These are phyloP conservation scores for Neuroscelio doddi DNA, from an alignment of 2,888 invertebrate species.

Conservation along the genomic window DNA sequence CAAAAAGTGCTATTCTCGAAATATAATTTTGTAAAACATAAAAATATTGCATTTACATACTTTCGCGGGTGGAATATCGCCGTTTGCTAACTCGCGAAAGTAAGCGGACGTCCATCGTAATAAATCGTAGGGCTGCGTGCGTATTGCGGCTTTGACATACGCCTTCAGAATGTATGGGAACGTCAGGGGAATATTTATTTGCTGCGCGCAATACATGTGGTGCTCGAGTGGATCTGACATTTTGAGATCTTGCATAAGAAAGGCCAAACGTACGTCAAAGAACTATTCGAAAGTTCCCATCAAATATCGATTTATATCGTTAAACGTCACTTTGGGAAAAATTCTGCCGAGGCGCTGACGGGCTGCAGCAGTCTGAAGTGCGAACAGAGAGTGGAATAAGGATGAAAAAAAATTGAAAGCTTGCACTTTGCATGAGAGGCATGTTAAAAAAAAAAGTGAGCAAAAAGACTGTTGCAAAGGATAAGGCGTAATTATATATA, in stretches of 20 bases:
- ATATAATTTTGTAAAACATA: too few relatives aligned
- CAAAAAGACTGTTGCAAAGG: too few relatives aligned
- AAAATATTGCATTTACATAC: constrained; percentile 63
- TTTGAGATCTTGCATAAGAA: constrained; percentile 31
- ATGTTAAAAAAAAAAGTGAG: too few relatives aligned
- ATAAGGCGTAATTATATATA: too few relatives aligned
- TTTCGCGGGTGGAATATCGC: constrained; percentile 85
- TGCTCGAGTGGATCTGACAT: constrained; percentile 72
- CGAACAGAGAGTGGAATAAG: neutral
- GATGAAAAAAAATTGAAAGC: constrained; percentile 9
- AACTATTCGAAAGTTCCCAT: constrained; percentile 9
- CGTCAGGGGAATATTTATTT: constrained; percentile 87
- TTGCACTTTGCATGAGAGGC: neutral
- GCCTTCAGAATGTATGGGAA: constrained; percentile 87
- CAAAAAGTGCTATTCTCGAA: too few relatives aligned
- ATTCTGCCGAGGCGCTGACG: neutral
- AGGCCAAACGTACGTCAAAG: constrained; percentile 7
- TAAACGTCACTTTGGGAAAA: constrained; percentile 4
- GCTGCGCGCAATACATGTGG: constrained; percentile 87
- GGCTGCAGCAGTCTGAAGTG: neutral
- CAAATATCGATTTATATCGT: constrained; percentile 16
- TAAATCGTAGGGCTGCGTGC: constrained; percentile 90
- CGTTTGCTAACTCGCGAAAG: constrained; percentile 84
- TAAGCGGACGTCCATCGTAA: constrained; percentile 86
- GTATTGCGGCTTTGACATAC: constrained; percentile 91